Percentiles rank a stretch among this genome's conserved stretches.
Evolutionary conservation across 1,140 invertebrate genomes (phyloP).

Genomic region (Drosophila ironensis): DNA sequence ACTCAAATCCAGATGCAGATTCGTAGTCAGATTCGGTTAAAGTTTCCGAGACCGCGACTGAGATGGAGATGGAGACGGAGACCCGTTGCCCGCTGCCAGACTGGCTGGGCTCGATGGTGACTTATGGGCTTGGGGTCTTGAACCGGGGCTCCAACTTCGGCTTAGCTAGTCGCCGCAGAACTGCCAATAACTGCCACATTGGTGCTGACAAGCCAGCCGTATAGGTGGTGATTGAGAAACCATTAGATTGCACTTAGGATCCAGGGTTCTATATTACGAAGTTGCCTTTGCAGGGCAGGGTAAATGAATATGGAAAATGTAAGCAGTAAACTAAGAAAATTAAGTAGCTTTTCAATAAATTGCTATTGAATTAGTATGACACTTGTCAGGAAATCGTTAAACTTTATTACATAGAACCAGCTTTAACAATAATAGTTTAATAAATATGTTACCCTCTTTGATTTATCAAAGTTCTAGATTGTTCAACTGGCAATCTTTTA

Average conservation of each 20-base stretch:
- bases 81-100: conserved; percentile 62
- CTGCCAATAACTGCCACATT: conserved; percentile 63
- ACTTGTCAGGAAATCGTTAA: too few relatives aligned
- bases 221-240: conserved; percentile 21
- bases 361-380: too few relatives aligned
- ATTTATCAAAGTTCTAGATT: too few relatives aligned
- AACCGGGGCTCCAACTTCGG: conserved; percentile 63
- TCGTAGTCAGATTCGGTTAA: background rate
- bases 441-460: too few relatives aligned
- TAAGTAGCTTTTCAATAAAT: too few relatives aligned
- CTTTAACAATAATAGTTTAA: too few relatives aligned
- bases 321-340: too few relatives aligned
- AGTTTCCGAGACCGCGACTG: background rate
- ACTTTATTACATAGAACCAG: too few relatives aligned
- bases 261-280: background rate
- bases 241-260: background rate
- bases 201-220: conserved; percentile 31
- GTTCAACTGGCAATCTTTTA: too few relatives aligned
- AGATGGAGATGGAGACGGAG: background rate
- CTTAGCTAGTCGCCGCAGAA: conserved; percentile 37
- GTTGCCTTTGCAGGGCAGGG: too few relatives aligned
- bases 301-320: too few relatives aligned
- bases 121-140: conserved; percentile 68
- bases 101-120: conserved; percentile 50
- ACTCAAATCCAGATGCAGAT: background rate